Evolutionary conservation across 2,888 invertebrate genomes (phyloP), one percentile per base, ranked within the genome.

Genomic region (Spisula subtruncata): DNA sequence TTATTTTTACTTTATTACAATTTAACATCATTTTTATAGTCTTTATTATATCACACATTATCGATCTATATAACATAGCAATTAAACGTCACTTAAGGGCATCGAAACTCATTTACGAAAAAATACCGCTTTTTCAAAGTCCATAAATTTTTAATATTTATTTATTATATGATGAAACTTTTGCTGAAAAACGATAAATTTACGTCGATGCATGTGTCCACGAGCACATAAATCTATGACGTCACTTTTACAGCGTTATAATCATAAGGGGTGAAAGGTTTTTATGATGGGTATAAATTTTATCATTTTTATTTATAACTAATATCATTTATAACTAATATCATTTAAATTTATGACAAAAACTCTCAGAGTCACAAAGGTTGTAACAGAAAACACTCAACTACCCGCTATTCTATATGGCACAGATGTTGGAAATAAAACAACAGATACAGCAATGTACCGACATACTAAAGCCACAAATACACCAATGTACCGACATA

Each of bases 101-200:
- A 25, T 25, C 0, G n/a, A 10, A 25, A 66, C n/a, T 10, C 20
- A 66, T 25, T 66, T 66, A 12, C 20, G 25, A 66, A 66, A 66
- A 25, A 66, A n/a, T 66, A 25, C 5, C 25, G 25, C 60, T 66
- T 25, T 41, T 66, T 66, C 12, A 66, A 66, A 66, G 60, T 66
- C 60, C 25, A 66, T 66, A 25, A n/a, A 66, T 10, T 66, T 66
- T 66, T 66, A 66, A 66, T 66, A 66, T 66, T 66, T 66, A 66
- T 66, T 66, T 66, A 66, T 66, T 66, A 66, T 66, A 66, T 25
- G n/a, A 25, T 66, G 25, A 25, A 25, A 66, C 25, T 8, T 56
- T 25, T 66, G 51, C 20, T 25, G 25, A 66, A 25, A 41, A 66
- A 66, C 25, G 5, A 66, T 12, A 51, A 51, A 51, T 51, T 10